Conservation (phyloP, 2,888 invertebrate species). For the Xanthostigma xanthostigma region DNA sequence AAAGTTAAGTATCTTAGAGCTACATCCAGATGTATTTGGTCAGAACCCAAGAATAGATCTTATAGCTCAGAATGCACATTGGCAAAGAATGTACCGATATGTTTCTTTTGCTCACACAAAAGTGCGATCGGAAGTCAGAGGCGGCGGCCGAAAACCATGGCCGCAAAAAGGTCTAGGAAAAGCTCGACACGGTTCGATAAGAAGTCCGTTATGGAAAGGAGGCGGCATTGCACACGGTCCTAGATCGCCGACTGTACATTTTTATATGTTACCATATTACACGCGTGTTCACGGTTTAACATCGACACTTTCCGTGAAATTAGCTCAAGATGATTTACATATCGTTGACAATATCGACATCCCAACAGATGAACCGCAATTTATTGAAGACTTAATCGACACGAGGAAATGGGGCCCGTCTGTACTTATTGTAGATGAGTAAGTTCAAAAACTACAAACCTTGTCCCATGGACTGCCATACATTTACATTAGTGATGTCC, state of each 20-base stretch:
- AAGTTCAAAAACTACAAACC: constrained; percentile 26
- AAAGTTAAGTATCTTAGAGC: constrained; percentile 68
- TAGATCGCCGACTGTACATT: constrained; percentile 76
- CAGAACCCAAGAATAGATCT: constrained; percentile 72
- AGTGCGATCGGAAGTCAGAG: constrained; percentile 70
- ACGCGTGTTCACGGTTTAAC: constrained; percentile 66
- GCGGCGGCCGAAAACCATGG: constrained; percentile 91
- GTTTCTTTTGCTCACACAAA: constrained; percentile 70
- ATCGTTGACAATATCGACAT: constrained; percentile 76
- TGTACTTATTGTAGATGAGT: constrained; percentile 85
- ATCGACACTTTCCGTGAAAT: constrained; percentile 72
- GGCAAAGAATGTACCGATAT: constrained; percentile 71
- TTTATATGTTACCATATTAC: constrained; percentile 82
- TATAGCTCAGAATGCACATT: constrained; percentile 68
- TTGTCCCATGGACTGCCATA: no score
- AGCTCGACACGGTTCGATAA: constrained; percentile 82
- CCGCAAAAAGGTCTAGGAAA: constrained; percentile 87
- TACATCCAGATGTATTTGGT: constrained; percentile 83
- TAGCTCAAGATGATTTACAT: constrained; percentile 91
- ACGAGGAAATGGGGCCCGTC: constrained; percentile 91
- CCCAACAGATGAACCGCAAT: constrained; percentile 66
- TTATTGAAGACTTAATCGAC: constrained; percentile 63
- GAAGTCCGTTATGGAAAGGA: constrained; percentile 72
- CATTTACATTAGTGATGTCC: no score
- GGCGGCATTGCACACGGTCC: constrained; percentile 86